Conservation (phyloP, 1,140 invertebrate genomes). For the Caenorhabditis brenneri region DNA sequence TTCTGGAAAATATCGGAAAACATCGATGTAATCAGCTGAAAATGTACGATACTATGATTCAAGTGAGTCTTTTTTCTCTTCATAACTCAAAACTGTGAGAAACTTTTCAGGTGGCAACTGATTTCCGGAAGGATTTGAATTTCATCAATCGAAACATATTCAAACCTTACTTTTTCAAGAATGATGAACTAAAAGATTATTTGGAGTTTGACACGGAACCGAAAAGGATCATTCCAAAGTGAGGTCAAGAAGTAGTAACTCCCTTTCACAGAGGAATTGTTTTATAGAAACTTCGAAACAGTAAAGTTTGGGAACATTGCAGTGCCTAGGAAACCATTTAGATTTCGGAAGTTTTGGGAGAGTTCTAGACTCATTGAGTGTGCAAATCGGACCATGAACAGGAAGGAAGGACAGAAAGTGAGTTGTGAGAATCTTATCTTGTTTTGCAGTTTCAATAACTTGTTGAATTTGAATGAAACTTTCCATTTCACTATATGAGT, state of each 20-base stretch:
- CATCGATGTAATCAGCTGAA: not conserved
- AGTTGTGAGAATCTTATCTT: not conserved
- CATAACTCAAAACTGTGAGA: not conserved
- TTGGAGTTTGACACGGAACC: not conserved
- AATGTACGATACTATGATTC: not conserved
- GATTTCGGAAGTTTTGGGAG: constrained; percentile 6
- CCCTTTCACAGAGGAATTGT: not conserved
- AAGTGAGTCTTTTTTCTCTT: not conserved
- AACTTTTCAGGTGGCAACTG: not conserved
- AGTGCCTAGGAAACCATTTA: constrained; percentile 23
- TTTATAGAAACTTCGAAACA: not conserved
- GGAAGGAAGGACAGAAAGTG: not conserved
- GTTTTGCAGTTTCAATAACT: no score
- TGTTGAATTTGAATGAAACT: no score
- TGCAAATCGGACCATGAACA: not conserved
- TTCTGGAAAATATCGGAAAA: not conserved
- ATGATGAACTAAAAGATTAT: not conserved
- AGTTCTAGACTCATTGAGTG: constrained; percentile 29
- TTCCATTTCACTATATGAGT: not conserved
- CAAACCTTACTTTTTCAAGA: not conserved
- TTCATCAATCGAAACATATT: not conserved
- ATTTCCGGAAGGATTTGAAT: not conserved
- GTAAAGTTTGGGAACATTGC: not conserved
- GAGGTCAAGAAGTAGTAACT: not conserved
- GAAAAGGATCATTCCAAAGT: not conserved